These are phyloP conservation scores for Globia sparganii DNA, from an alignment of 2,888 invertebrate genomes.

Conservation along the genomic window DNA sequence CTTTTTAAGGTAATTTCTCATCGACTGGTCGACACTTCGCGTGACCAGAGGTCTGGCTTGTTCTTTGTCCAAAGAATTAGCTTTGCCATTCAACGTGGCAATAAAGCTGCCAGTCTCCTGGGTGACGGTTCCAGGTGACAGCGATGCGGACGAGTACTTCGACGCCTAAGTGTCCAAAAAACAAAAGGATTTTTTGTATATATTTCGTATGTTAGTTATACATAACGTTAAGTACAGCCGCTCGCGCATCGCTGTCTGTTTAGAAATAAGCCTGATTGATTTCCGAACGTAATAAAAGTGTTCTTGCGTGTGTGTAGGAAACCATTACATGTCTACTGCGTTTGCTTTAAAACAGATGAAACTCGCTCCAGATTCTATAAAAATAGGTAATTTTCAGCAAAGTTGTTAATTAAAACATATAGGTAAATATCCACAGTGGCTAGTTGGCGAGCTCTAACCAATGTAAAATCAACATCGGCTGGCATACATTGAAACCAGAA, in stretches of 20 bases:
- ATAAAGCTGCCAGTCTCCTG: background rate
- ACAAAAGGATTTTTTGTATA: background rate
- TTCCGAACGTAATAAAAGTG: conserved; percentile 83
- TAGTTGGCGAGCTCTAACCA: conserved; percentile 54
- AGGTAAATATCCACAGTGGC: conserved; percentile 61
- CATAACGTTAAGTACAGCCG: conserved; percentile 7
- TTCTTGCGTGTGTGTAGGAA: conserved; percentile 74
- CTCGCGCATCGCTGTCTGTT: conserved; percentile 67
- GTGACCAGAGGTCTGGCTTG: background rate
- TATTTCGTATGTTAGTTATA: conserved; percentile 15
- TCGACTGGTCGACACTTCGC: background rate
- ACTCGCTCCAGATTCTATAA: conserved; percentile 77
- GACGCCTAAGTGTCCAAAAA: background rate
- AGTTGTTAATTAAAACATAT: conserved; percentile 71
- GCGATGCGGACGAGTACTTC: background rate
- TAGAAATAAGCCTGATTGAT: conserved; percentile 79
- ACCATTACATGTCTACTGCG: conserved; percentile 75
- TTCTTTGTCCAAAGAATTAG: background rate
- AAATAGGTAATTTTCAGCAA: conserved; percentile 72
- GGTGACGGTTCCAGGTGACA: background rate
- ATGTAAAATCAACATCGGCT: conserved; percentile 64
- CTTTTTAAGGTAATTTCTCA: too few relatives aligned
- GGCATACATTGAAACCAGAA: conserved; percentile 60
- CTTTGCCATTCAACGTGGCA: background rate
- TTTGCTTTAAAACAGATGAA: conserved; percentile 81